These are phyloP conservation scores for Diceros bicornis DNA, from an alignment of 2,797 vertebrate genomes.

Conservation along the genomic window DNA sequence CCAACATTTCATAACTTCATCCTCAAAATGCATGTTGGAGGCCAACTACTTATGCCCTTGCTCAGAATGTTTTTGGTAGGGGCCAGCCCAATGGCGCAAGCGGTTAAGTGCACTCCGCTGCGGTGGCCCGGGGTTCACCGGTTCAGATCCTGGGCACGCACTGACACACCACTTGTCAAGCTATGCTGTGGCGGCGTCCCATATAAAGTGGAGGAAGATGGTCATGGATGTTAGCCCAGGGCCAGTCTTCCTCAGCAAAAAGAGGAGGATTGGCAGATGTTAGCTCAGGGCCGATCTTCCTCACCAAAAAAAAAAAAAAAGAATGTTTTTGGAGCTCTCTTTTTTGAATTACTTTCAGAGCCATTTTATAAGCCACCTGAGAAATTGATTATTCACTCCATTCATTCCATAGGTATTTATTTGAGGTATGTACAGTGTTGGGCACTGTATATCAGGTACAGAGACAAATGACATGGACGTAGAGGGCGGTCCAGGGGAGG, in stretches of 20 bases:
- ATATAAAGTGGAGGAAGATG: too few relatives aligned
- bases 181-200: too few relatives aligned
- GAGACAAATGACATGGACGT: slow-evolving; percentile 6
- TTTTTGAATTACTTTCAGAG: slow-evolving; percentile 70
- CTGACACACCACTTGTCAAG: too few relatives aligned
- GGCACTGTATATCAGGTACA: slow-evolving; percentile 5
- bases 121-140: too few relatives aligned
- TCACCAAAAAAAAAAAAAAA: too few relatives aligned
- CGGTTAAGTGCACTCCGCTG: too few relatives aligned
- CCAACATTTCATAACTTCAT: slow-evolving; percentile 58
- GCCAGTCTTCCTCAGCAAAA: too few relatives aligned
- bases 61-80: slow-evolving; percentile 45
- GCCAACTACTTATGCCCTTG: slow-evolving; percentile 11
- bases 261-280: too few relatives aligned
- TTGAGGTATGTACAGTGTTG: slow-evolving; percentile 30
- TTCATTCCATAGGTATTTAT: slow-evolving; percentile 50
- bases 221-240: too few relatives aligned
- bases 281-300: too few relatives aligned
- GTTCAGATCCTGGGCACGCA: too few relatives aligned
- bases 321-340: slow-evolving; percentile 45
- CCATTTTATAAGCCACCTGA: slow-evolving; percentile 45
- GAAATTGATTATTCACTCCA: slow-evolving; percentile 45
- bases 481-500: neutral
- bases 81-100: too few relatives aligned
- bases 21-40: slow-evolving; percentile 55